These are phyloP conservation scores for Aythya baeri DNA, from an alignment of 2,113 vertebrate species.

Conservation along the genomic window DNA sequence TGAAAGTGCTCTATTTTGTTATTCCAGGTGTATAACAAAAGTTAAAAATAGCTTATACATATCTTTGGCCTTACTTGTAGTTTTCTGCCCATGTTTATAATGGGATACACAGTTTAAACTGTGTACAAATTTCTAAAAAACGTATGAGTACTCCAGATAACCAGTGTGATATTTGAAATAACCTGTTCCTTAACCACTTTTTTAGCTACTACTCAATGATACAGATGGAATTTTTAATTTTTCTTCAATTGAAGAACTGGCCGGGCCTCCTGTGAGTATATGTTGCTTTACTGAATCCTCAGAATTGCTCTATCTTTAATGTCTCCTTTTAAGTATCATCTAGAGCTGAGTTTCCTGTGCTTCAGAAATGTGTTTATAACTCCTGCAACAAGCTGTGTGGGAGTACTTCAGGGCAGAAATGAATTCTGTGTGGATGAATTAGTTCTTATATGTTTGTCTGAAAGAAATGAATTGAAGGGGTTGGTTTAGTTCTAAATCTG, in stretches of 20 bases:
- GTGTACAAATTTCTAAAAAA: background rate
- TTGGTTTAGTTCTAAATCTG: background rate
- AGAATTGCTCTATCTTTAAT: background rate
- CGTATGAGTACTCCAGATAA: background rate
- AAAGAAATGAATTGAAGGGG: background rate
- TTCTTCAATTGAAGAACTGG: slow-evolving; percentile 80
- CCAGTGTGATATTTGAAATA: background rate
- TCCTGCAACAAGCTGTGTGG: background rate
- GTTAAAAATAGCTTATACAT: background rate
- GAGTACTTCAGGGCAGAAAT: background rate
- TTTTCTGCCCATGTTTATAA: background rate
- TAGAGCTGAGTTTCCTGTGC: background rate
- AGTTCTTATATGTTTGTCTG: background rate
- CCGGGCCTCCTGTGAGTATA: slow-evolving; percentile 82
- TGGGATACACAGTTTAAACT: background rate
- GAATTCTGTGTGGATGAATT: background rate
- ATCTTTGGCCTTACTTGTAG: background rate
- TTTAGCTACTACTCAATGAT: slow-evolving; percentile 85
- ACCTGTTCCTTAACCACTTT: background rate
- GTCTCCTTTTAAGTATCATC: background rate
- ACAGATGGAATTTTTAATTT: slow-evolving; percentile 85
- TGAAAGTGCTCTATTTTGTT: background rate
- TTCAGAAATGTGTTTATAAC: background rate
- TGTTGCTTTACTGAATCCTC: background rate
- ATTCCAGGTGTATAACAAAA: background rate